A percentile compares a stretch with the other conserved stretches of the same genome.
Conservation (phyloP, 2,888 invertebrate species). For the Maniola hyperantus region DNA sequence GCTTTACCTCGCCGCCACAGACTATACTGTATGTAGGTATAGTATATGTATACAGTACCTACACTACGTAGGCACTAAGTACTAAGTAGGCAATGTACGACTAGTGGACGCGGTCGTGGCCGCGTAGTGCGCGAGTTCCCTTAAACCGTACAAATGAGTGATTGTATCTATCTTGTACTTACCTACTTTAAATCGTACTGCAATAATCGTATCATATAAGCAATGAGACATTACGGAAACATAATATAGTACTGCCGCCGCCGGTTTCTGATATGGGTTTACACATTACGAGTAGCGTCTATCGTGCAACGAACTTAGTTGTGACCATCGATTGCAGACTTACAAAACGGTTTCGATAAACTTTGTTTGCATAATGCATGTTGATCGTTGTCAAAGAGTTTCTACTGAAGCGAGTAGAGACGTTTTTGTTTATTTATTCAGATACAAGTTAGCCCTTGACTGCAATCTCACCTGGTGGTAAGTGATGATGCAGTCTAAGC, state of each 20-base stretch:
- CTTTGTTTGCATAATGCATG: not conserved
- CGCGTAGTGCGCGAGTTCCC: too few species aligned
- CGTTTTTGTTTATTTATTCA: too few species aligned
- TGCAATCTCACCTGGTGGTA: too few species aligned
- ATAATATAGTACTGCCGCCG: not conserved
- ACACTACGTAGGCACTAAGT: too few species aligned
- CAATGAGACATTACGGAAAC: conserved; percentile 13
- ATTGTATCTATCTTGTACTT: not conserved
- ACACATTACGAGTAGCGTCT: conserved; percentile 18
- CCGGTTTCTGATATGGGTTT: conserved; percentile 13
- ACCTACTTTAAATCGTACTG: conserved; percentile 5
- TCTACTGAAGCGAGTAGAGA: too few species aligned
- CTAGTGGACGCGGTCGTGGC: too few species aligned
- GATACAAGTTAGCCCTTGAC: not conserved
- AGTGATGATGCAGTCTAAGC: too few species aligned
- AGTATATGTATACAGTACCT: too few species aligned
- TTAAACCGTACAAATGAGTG: too few species aligned
- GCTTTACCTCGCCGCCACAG: too few species aligned
- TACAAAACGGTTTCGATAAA: conserved; percentile 18
- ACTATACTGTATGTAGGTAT: too few species aligned
- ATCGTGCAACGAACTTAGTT: conserved; percentile 37
- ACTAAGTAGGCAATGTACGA: too few species aligned
- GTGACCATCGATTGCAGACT: conserved; percentile 25
- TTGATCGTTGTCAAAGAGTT: not conserved
- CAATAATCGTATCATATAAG: conserved; percentile 8